Conservation (phyloP, 2,113 vertebrate species). For the Zingel zingel region DNA sequence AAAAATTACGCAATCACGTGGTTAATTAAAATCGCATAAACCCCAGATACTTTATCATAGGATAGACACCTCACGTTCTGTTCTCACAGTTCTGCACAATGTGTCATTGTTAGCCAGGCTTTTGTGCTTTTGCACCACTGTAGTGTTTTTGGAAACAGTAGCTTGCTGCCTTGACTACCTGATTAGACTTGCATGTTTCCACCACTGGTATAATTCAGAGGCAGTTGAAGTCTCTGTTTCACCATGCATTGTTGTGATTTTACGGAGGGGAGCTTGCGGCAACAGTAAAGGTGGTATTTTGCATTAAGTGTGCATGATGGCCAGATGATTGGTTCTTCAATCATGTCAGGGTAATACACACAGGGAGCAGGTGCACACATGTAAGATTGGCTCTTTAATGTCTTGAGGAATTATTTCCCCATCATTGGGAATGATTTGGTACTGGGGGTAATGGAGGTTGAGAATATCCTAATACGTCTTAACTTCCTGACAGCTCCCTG, state of each 20-base stretch:
- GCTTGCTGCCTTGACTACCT: constrained; percentile 69
- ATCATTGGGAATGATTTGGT: constrained; percentile 63
- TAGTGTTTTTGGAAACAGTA: constrained; percentile 73
- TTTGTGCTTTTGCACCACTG: constrained; percentile 15
- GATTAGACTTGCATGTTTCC: constrained; percentile 62
- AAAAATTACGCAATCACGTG: constrained; percentile 39
- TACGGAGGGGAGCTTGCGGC: neutral
- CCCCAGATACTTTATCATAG: constrained; percentile 37
- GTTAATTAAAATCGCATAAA: constrained; percentile 64
- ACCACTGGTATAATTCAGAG: constrained; percentile 50
- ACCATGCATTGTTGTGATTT: constrained; percentile 21
- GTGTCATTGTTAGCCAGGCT: constrained; percentile 55
- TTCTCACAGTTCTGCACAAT: constrained; percentile 48
- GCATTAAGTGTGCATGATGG: constrained; percentile 13
- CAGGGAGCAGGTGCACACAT: constrained; percentile 68
- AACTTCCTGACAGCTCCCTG: constrained; percentile 49
- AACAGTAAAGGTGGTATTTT: constrained; percentile 35
- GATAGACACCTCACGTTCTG: constrained; percentile 44
- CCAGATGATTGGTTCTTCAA: constrained; percentile 43
- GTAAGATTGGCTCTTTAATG: constrained; percentile 58
- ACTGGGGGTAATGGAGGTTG: constrained; percentile 57
- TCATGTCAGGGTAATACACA: constrained; percentile 41
- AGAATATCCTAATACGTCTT: constrained; percentile 64
- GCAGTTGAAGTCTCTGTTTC: constrained; percentile 45
- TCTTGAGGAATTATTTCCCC: constrained; percentile 55